Percentiles rank a stretch among this genome's conserved stretches.
Conservation (phyloP, 2,113 vertebrate genomes). For the Mirza zaza region DNA sequence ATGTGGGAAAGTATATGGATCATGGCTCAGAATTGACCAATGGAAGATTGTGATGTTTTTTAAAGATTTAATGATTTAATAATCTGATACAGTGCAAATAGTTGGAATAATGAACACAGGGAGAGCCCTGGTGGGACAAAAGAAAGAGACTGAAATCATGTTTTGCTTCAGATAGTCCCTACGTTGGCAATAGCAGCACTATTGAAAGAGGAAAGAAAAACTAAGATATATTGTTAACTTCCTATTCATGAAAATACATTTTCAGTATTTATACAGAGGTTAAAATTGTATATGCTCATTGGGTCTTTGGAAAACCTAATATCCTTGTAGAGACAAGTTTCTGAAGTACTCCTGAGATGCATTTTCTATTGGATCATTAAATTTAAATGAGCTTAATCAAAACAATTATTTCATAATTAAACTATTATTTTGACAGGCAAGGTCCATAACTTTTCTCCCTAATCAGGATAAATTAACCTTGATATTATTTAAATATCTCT, state of each 20-base stretch:
- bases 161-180: neutral
- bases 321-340: slow-evolving; percentile 65
- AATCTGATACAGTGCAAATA: slow-evolving; percentile 52
- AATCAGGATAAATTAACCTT: slow-evolving; percentile 60
- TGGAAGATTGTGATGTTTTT: slow-evolving; percentile 32
- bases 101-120: slow-evolving; percentile 54
- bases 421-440: slow-evolving; percentile 63
- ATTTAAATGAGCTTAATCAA: slow-evolving; percentile 40
- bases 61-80: slow-evolving; percentile 59
- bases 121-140: neutral
- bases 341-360: slow-evolving; percentile 41
- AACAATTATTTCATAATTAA: slow-evolving; percentile 60
- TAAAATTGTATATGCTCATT: slow-evolving; percentile 61
- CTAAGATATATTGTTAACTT: slow-evolving; percentile 42
- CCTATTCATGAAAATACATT: slow-evolving; percentile 26
- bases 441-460: slow-evolving; percentile 68
- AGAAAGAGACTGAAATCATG: neutral
- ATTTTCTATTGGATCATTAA: slow-evolving; percentile 23
- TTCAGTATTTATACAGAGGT: slow-evolving; percentile 51
- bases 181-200: slow-evolving; percentile 32
- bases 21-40: slow-evolving; percentile 59
- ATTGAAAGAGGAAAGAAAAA: slow-evolving; percentile 53
- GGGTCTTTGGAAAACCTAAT: neutral
- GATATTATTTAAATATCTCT: slow-evolving; percentile 67
- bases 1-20: slow-evolving; percentile 36